Base-by-base conservation (phyloP, 2,797 vertebrate genomes). In the Ctenochaetus hawaiiensis region DNA sequence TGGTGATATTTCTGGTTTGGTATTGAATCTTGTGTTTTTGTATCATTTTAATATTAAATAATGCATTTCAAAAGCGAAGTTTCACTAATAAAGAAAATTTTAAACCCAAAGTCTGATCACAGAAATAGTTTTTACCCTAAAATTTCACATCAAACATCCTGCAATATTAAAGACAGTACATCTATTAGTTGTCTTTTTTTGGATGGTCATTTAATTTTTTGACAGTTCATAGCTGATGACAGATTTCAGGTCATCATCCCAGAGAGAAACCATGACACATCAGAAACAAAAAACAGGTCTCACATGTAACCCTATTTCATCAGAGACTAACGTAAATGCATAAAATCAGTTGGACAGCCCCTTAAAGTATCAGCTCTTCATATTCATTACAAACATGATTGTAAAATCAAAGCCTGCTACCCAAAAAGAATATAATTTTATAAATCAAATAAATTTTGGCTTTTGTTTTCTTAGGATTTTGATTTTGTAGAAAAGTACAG, bases 361-460 rank as follows among this genome's bases (percentile, higher is more conserved):
- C 30, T 34, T 67, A 16, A n/a, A 51, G 43, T 70, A 66, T 48
- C 65, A 69, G 74, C 79, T 75, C 61, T 34, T 34, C 30, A 34
- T 34, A 34, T 39, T 83, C 23, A 59, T 69, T 20, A 68, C 37
- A 85, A 74, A 82, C 16, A 72, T 23, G 62, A 5, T 85, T 6
- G 60, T 75, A 61, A 82, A 87, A 81, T 90, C 74, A 83, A 85
- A 87, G 75, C 81, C 79, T 76, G 69, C 47, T 34, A 22, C 47
- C 61, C 12, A 47, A 75, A 77, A 45, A 75, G 2, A 87, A 56
- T 61, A 62, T 56, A 1, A 61, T 68, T 61, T 75, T 39, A 80
- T 43, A 61, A 77, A 66, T 87, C 37, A 65, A 78, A 74, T 73
- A 53, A 64, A 80, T 63, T 92, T 92, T 92, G 91, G 91, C 88